Percentiles rank a stretch among this genome's conserved stretches.
These are phyloP conservation scores for Halocynthia roretzi DNA, from an alignment of 23 tunicate genomes.

Conservation along the genomic window DNA sequence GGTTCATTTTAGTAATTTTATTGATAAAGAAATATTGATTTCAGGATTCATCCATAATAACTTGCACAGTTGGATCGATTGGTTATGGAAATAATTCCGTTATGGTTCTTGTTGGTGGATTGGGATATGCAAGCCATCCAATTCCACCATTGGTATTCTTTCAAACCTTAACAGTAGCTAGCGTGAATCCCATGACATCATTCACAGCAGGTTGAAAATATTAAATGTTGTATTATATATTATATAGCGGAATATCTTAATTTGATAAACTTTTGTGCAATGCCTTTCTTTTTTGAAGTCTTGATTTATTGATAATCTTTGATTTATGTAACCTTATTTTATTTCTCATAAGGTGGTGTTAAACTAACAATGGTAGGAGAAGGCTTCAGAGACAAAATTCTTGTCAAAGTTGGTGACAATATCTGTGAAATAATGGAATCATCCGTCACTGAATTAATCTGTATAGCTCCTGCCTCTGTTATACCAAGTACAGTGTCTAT, in stretches of 20 bases:
- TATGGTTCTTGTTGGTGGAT: conserved; percentile 16
- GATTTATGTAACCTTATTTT: no score
- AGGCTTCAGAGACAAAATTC: no score
- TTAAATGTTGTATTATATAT: no score
- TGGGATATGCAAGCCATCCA: conserved; percentile 1
- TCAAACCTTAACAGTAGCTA: background rate
- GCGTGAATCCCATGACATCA: background rate
- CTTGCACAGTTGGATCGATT: conserved; percentile 1
- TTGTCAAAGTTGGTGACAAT: no score
- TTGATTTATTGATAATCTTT: no score
- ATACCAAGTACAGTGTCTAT: no score
- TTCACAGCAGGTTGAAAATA: conserved; percentile 3
- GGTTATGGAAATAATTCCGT: conserved; percentile 17
- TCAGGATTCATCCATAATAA: conserved; percentile 4
- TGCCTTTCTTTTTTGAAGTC: no score
- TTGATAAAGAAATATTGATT: background rate
- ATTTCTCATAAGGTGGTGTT: background rate
- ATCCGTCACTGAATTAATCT: no score
- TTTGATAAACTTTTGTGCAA: no score
- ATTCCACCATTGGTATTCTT: background rate
- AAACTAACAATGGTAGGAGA: background rate
- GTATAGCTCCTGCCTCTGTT: no score
- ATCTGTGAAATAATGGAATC: no score
- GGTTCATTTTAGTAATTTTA: background rate
- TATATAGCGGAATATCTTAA: no score